phyloP scores from a whole-genome alignment of 1,140 invertebrate species.

The Brachionus asplanchnoidis region DNA sequence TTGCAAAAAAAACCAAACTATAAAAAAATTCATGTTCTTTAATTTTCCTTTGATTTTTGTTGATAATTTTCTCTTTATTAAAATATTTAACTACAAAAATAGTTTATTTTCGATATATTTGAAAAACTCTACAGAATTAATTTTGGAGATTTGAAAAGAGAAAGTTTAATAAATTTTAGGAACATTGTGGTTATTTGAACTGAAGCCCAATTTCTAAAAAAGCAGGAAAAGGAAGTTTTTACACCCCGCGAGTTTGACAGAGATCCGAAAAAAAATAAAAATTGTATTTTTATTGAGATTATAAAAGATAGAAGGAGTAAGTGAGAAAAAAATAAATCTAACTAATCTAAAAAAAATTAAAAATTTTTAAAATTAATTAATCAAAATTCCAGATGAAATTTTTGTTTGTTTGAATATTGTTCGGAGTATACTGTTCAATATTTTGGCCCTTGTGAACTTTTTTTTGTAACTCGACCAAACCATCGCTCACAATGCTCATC shows the following conservation, averaged over 20 bases:
- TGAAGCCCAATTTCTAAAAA: not conserved
- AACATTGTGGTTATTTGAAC: no score
- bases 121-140: not conserved
- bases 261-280: not conserved
- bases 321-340: not conserved
- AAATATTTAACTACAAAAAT: no score
- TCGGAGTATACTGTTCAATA: not conserved
- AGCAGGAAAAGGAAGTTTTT: not conserved
- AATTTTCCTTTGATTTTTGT: no score
- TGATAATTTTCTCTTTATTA: no score
- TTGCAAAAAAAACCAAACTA: no score
- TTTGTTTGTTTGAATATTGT: not conserved
- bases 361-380: not conserved
- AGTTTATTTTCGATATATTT: no score
- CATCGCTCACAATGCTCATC: constrained; percentile 14
- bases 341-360: constrained; percentile 15
- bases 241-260: not conserved
- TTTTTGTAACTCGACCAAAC: constrained; percentile 27
- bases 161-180: no score
- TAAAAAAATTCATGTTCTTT: no score
- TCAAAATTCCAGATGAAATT: constrained; percentile 19
- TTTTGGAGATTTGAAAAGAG: not conserved
- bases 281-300: constrained; percentile 5
- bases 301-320: not conserved
- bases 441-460: not conserved